Percentiles rank a stretch among this genome's conserved stretches.
phyloP scores from a whole-genome alignment of 2,113 vertebrate species.

The Melanerpes formicivorus region DNA sequence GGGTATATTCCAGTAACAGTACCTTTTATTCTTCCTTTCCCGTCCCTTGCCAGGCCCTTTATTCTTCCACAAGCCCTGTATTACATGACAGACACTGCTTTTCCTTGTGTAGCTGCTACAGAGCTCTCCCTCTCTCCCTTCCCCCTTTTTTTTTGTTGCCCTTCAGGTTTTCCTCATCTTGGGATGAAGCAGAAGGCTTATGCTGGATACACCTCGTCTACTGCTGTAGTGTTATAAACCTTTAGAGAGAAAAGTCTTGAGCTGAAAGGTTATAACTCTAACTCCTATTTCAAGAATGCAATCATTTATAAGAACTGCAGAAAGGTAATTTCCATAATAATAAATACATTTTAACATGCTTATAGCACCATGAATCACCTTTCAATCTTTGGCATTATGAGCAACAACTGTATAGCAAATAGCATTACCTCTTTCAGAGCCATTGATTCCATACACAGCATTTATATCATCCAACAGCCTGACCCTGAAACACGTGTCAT shows the following conservation, averaged over 20 bases:
- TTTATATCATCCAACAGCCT: constrained; percentile 37
- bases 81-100: neutral
- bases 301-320: neutral
- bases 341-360: constrained; percentile 14
- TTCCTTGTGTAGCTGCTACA: neutral
- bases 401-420: neutral
- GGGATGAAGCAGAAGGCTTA: neutral
- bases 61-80: neutral
- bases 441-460: constrained; percentile 12
- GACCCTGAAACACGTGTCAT: constrained; percentile 3
- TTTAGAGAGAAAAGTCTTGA: neutral
- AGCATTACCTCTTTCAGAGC: neutral
- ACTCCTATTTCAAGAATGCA: neutral
- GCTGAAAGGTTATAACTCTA: neutral
- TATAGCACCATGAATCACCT: neutral
- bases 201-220: neutral
- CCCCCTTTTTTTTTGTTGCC: neutral
- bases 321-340: neutral
- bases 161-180: neutral
- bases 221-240: neutral
- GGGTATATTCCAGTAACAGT: neutral
- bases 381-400: neutral
- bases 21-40: neutral
- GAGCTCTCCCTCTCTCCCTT: neutral
- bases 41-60: neutral